Conservation (phyloP, 1,140 invertebrate species). For the Rhizoglyphus robini region DNA sequence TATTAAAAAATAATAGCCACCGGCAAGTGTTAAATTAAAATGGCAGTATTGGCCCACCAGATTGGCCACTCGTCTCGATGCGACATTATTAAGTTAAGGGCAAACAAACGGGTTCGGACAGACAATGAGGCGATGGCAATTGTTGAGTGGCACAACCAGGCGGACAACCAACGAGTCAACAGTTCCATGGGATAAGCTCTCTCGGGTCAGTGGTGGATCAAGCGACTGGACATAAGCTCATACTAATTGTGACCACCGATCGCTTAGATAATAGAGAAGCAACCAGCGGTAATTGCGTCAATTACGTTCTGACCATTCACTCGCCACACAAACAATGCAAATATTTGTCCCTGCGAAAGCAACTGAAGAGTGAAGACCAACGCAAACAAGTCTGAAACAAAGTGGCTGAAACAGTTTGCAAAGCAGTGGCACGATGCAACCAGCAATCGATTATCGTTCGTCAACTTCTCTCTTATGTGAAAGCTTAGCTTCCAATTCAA, state of each 20-base stretch:
- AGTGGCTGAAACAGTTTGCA: no score
- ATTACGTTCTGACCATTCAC: background rate
- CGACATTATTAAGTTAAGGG: background rate
- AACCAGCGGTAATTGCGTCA: conserved; percentile 1
- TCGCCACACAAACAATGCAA: conserved; percentile 3
- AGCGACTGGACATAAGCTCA: background rate
- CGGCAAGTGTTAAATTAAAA: conserved; percentile 10
- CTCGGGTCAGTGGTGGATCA: background rate
- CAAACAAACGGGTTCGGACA: conserved; percentile 7
- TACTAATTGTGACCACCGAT: background rate
- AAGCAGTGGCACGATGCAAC: no score
- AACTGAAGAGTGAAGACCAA: background rate
- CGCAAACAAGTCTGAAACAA: no score
- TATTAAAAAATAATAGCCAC: conserved; percentile 15
- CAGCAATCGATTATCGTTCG: no score
- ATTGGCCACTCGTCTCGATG: background rate
- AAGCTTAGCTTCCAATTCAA: no score
- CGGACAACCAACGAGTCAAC: background rate
- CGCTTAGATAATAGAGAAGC: background rate
- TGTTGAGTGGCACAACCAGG: background rate
- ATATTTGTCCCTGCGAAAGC: conserved; percentile 1
- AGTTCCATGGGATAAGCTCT: no score
- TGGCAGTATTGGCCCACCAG: background rate
- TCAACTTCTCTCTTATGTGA: no score
- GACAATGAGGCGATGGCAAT: background rate